Evolutionary conservation across 2,888 invertebrate genomes (phyloP).

Genomic region (Toxonevra muliebris): DNA sequence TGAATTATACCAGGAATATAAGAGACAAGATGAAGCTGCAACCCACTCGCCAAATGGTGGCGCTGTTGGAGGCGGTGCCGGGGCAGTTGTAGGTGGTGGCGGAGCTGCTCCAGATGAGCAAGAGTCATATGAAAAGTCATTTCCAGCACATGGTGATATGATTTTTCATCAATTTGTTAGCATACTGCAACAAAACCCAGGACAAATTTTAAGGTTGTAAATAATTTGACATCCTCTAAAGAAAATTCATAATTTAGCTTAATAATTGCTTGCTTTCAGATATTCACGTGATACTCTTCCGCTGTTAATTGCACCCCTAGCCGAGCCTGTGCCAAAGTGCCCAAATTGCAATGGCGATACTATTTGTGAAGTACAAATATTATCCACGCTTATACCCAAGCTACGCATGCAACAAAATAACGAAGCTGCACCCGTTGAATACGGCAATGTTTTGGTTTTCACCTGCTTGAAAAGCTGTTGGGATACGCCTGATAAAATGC

Average conservation of each 20-base stretch:
- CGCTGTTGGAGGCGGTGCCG: conserved; percentile 40
- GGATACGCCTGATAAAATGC: conserved; percentile 74
- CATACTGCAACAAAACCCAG: conserved; percentile 78
- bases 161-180: conserved; percentile 83
- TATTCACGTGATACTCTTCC: conserved; percentile 79
- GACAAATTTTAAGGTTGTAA: conserved; percentile 81
- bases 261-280: conserved; percentile 65
- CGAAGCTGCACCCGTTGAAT: conserved; percentile 74
- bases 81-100: conserved; percentile 23
- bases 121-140: conserved; percentile 82
- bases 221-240: not conserved
- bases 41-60: conserved; percentile 50
- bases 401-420: conserved; percentile 70
- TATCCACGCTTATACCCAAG: conserved; percentile 81
- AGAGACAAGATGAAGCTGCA: conserved; percentile 65
- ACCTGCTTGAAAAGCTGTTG: conserved; percentile 88
- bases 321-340: conserved; percentile 69
- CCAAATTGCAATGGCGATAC: conserved; percentile 76
- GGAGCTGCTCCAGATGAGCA: conserved; percentile 56
- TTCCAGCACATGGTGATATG: conserved; percentile 83
- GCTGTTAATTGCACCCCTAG: conserved; percentile 74
- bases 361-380: conserved; percentile 83
- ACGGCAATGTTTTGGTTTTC: conserved; percentile 85
- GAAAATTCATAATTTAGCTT: too few species aligned
- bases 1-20: conserved; percentile 72